Conservation (phyloP, 2,113 vertebrate genomes). For the Sorex fumeus region DNA sequence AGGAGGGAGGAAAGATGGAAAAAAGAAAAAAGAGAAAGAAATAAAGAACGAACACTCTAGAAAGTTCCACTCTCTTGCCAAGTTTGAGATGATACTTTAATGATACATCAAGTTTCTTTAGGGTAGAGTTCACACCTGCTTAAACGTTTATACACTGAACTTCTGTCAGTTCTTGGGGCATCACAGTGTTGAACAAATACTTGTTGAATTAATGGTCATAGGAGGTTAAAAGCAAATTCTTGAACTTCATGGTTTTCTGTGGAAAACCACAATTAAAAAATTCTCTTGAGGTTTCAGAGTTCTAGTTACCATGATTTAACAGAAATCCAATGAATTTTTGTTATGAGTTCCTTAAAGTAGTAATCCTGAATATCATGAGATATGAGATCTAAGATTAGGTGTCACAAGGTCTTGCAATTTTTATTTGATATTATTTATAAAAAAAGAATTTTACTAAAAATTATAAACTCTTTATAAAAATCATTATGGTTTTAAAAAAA, state of each 20-base stretch:
- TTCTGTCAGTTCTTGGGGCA: background rate
- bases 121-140: background rate
- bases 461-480: background rate
- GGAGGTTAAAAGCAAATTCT: background rate
- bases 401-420: background rate
- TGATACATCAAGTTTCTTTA: background rate
- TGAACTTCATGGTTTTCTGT: constrained; percentile 43
- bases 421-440: constrained; percentile 10
- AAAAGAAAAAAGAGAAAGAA: background rate
- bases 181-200: constrained; percentile 28
- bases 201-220: constrained; percentile 60
- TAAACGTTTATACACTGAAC: too few species aligned
- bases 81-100: background rate
- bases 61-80: background rate
- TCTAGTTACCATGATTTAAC: constrained; percentile 37
- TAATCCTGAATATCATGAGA: background rate
- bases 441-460: constrained; percentile 15
- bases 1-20: too few species aligned
- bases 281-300: constrained; percentile 38
- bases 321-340: constrained; percentile 52
- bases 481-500: constrained; percentile 22
- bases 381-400: background rate
- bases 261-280: constrained; percentile 65
- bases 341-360: constrained; percentile 4
- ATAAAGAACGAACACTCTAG: background rate